Evolutionary conservation across 2,113 vertebrate species (phyloP).

Genomic region (Myotis davidii): DNA sequence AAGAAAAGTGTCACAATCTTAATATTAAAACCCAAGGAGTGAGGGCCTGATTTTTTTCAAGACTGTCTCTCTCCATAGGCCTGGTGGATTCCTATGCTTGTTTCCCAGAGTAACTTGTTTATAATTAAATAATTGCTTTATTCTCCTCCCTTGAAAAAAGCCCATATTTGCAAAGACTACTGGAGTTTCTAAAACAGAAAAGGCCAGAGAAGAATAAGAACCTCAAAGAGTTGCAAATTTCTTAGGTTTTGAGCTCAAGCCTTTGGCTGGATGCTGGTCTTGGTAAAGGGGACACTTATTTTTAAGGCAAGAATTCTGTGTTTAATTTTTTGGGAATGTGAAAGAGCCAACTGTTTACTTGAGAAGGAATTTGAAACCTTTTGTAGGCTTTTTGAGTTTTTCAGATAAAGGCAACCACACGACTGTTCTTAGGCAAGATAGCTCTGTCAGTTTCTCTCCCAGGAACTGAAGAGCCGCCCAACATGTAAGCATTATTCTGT

Average conservation of each 20-base stretch:
- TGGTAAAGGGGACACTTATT: constrained; percentile 42
- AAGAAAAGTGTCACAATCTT: neutral
- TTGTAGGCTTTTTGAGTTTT: constrained; percentile 70
- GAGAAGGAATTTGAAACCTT: constrained; percentile 78
- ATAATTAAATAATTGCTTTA: constrained; percentile 53
- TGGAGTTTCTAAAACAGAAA: constrained; percentile 46
- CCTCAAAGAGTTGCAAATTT: constrained; percentile 61
- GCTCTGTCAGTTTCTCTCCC: constrained; percentile 79
- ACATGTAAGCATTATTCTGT: constrained; percentile 83
- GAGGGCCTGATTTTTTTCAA: constrained; percentile 21
- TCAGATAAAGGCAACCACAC: constrained; percentile 80
- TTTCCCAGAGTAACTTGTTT: constrained; percentile 23
- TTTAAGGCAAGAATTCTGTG: constrained; percentile 73
- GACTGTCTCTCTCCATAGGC: neutral
- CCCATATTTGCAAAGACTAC: constrained; percentile 38
- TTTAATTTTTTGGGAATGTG: constrained; percentile 82
- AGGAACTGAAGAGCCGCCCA: constrained; percentile 77
- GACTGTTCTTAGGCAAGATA: constrained; percentile 74
- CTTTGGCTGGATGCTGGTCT: constrained; percentile 53
- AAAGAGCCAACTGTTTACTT: constrained; percentile 80
- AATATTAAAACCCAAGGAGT: neutral
- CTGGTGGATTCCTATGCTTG: neutral
- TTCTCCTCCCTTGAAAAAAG: constrained; percentile 18
- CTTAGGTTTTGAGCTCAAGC: constrained; percentile 61
- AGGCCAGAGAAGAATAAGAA: neutral